phyloP scores from a whole-genome alignment of 2,888 invertebrate genomes.

The Melieria omissa region DNA sequence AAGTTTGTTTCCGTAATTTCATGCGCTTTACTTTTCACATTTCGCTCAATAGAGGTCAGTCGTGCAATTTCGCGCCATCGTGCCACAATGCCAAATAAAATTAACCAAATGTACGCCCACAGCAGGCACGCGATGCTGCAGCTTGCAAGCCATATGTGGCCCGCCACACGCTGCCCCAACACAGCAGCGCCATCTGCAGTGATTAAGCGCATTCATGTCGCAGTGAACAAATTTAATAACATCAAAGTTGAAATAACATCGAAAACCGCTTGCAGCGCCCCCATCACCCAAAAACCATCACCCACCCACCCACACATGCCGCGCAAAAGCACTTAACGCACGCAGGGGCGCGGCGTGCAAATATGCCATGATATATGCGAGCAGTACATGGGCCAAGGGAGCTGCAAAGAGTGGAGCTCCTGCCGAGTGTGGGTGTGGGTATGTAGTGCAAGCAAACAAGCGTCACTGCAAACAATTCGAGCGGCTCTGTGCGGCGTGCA shows the following conservation, averaged over 20 bases:
- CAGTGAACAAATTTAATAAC: conserved; percentile 3
- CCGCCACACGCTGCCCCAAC: no score
- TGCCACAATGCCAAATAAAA: not conserved
- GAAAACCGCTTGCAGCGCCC: not conserved
- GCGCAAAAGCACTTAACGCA: not conserved
- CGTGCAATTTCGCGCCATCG: no score
- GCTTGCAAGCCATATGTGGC: not conserved
- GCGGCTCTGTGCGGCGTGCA: no score
- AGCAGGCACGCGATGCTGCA: not conserved
- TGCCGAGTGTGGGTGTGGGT: not conserved
- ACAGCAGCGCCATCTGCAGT: conserved; percentile 1
- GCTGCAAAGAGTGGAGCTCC: not conserved
- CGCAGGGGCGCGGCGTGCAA: not conserved
- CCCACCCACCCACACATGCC: not conserved
- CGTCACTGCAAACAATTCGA: no score
- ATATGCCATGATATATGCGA: not conserved
- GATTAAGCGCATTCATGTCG: conserved; percentile 2
- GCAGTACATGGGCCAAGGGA: not conserved
- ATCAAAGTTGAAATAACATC: conserved; percentile 3
- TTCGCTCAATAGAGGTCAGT: no score
- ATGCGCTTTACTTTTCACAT: no score
- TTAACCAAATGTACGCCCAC: not conserved
- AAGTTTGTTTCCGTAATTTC: no score
- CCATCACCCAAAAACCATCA: not conserved
- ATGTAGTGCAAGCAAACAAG: not conserved